Evolutionary conservation across 2,113 vertebrate species (phyloP).

Genomic region (Diadophis punctatus): DNA sequence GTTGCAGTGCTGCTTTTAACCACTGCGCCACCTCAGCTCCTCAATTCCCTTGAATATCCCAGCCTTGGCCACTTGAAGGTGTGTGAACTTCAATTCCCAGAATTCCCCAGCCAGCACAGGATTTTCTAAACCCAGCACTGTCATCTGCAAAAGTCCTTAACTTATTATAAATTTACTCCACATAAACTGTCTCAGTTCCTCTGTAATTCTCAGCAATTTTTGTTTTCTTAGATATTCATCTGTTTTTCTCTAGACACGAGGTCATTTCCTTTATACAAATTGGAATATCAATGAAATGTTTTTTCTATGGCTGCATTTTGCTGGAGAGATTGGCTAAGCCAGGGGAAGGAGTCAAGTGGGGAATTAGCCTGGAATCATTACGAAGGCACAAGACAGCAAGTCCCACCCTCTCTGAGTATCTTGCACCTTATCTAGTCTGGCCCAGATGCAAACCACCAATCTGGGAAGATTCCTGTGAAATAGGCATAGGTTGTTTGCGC

Average conservation of each 20-base stretch:
- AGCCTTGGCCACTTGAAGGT: neutral
- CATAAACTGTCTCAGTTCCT: neutral
- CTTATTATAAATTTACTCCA: neutral
- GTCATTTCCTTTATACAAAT: neutral
- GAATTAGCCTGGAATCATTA: neutral
- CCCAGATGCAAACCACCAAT: neutral
- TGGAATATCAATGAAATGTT: neutral
- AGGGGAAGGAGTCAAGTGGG: neutral
- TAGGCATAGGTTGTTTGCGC: neutral
- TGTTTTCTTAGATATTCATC: neutral
- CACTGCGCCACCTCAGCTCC: too few relatives aligned
- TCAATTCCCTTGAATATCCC: neutral
- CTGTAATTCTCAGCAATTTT: neutral
- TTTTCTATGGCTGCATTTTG: neutral
- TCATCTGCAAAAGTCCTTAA: neutral
- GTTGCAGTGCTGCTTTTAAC: too few relatives aligned
- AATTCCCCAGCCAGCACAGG: neutral
- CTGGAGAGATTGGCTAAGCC: neutral
- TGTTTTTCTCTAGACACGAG: neutral
- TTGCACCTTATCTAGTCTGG: neutral
- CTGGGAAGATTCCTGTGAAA: neutral
- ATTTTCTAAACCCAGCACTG: neutral
- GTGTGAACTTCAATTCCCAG: neutral
- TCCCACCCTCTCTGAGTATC: neutral
- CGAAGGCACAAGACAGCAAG: neutral